These are phyloP conservation scores for Lottia gigantea DNA, from an alignment of 2,888 invertebrate genomes.

Conservation along the genomic window DNA sequence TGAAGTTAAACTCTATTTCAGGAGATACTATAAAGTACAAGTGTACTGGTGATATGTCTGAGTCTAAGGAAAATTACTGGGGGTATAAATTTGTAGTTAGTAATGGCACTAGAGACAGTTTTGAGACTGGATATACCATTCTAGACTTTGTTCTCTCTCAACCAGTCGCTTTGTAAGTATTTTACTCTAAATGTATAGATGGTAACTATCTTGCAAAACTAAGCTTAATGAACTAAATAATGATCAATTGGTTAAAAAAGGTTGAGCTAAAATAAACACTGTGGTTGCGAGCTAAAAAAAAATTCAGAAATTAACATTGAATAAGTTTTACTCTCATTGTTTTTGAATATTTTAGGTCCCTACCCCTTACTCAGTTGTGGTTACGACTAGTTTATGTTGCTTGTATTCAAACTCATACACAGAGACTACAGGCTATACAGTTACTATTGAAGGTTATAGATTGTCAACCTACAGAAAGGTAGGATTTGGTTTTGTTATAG, in stretches of 20 bases:
- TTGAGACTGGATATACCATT: constrained; percentile 65
- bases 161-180: constrained; percentile 49
- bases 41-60: constrained; percentile 44
- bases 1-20: constrained; percentile 26
- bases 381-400: constrained; percentile 61
- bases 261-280: no score
- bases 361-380: constrained; percentile 62
- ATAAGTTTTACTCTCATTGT: no score
- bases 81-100: constrained; percentile 63
- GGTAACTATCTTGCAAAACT: no score
- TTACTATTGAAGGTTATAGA: constrained; percentile 57
- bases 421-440: constrained; percentile 62
- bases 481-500: neutral
- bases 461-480: constrained; percentile 39
- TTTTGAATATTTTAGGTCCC: constrained; percentile 37
- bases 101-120: constrained; percentile 61
- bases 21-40: constrained; percentile 61
- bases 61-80: constrained; percentile 43
- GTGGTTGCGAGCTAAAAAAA: no score
- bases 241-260: no score
- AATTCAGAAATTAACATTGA: no score
- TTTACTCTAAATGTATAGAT: no score
- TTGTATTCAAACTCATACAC: constrained; percentile 61
- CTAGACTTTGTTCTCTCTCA: constrained; percentile 56
- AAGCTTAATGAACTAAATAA: no score